Evolutionary conservation across 2,797 vertebrate genomes (phyloP).

Genomic region (Xenentodon cancila): DNA sequence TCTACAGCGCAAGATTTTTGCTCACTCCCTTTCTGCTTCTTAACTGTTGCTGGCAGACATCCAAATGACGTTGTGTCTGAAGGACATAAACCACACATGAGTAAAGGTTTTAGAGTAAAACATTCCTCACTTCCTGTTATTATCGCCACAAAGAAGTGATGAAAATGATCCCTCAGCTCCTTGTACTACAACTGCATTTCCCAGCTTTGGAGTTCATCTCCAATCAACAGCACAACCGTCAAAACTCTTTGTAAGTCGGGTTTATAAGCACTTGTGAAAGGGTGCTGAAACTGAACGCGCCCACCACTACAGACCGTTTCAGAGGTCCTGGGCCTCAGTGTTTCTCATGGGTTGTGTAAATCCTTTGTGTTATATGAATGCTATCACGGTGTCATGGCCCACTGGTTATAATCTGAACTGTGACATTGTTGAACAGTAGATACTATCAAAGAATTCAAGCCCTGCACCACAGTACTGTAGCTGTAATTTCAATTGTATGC

Average conservation of each 20-base stretch:
- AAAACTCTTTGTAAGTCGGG: constrained; percentile 28
- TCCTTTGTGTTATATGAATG: constrained; percentile 33
- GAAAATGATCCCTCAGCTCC: constrained; percentile 25
- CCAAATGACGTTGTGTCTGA: constrained; percentile 32
- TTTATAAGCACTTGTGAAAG: constrained; percentile 30
- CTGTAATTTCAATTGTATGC: constrained; percentile 22
- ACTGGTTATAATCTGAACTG: constrained; percentile 34
- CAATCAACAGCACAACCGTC: constrained; percentile 47
- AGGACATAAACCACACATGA: constrained; percentile 1
- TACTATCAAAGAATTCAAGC: constrained; percentile 17
- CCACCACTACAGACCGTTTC: neutral
- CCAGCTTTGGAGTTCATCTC: constrained; percentile 37
- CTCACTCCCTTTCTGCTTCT: constrained; percentile 63
- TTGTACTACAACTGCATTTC: constrained; percentile 41
- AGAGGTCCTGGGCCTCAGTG: constrained; percentile 22
- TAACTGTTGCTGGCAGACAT: constrained; percentile 57
- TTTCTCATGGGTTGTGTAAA: constrained; percentile 4
- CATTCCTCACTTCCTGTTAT: constrained; percentile 42
- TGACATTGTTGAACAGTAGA: constrained; percentile 50
- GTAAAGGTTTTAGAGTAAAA: constrained; percentile 36
- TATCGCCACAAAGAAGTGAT: constrained; percentile 1
- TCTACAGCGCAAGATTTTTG: constrained; percentile 39
- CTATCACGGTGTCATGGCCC: neutral
- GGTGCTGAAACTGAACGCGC: constrained; percentile 15
- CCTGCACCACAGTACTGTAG: constrained; percentile 28